phyloP scores from a whole-genome alignment of 2,113 vertebrate species.

The Ceyx margarethae region DNA sequence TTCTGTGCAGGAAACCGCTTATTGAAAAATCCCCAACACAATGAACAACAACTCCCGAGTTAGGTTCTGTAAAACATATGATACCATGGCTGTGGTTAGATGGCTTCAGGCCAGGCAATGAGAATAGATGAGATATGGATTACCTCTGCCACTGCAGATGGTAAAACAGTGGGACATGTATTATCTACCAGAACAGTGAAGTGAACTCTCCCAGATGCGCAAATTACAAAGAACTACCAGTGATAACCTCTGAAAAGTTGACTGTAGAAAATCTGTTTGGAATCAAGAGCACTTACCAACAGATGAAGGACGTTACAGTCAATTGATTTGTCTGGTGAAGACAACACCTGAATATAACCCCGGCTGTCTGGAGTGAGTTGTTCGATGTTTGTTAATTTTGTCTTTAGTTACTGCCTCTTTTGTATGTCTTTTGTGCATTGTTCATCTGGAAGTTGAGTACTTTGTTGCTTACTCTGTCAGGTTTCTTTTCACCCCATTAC shows the following conservation, averaged over 20 bases:
- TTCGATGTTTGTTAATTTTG: constrained; percentile 37
- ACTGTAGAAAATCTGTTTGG: neutral
- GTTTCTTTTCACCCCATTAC: constrained; percentile 22
- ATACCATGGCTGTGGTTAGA: neutral
- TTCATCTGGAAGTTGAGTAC: constrained; percentile 44
- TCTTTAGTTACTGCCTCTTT: constrained; percentile 45
- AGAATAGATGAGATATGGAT: neutral
- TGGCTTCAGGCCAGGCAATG: neutral
- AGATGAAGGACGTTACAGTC: neutral
- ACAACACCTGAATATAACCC: neutral
- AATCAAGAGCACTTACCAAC: neutral
- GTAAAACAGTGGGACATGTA: neutral
- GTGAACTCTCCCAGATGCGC: neutral
- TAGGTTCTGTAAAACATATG: neutral
- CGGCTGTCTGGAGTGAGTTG: neutral
- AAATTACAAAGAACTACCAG: neutral
- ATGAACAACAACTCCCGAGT: neutral
- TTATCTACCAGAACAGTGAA: neutral
- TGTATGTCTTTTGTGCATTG: constrained; percentile 45
- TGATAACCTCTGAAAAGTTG: neutral
- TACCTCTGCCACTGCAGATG: neutral
- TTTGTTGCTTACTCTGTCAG: constrained; percentile 28
- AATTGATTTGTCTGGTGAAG: neutral
- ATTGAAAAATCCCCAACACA: neutral
- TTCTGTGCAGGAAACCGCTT: neutral